phyloP scores from a whole-genome alignment of 2,113 vertebrate species.

The Bufo bufo region DNA sequence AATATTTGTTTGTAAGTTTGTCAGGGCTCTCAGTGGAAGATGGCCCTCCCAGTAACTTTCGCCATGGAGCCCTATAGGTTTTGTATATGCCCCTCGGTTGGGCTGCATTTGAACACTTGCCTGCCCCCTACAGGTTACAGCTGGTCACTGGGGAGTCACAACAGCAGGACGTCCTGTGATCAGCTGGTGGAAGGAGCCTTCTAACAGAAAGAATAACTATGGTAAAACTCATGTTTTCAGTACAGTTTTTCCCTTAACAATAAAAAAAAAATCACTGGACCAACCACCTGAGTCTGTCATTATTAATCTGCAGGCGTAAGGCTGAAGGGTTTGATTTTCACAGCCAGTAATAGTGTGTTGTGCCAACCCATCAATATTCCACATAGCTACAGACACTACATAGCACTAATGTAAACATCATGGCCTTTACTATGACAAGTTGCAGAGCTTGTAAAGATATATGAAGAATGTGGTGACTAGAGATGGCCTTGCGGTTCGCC shows the following conservation, averaged over 20 bases:
- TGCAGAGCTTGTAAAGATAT: slow-evolving; percentile 60
- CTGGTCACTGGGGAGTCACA: not conserved
- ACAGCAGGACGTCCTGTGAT: not conserved
- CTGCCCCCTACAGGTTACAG: too few relatives aligned
- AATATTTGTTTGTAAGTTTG: too few relatives aligned
- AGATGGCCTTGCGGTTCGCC: too few relatives aligned
- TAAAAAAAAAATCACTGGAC: not conserved
- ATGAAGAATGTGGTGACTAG: slow-evolving; percentile 65
- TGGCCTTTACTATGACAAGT: slow-evolving; percentile 62
- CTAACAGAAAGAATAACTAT: too few relatives aligned
- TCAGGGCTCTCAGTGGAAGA: too few relatives aligned
- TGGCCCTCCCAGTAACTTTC: too few relatives aligned
- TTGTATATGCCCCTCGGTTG: too few relatives aligned
- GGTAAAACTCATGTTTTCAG: not conserved
- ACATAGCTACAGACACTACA: slow-evolving; percentile 37
- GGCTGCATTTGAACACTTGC: too few relatives aligned
- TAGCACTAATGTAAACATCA: slow-evolving; percentile 41
- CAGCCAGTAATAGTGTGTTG: slow-evolving; percentile 12
- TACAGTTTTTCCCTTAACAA: not conserved
- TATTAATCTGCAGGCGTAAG: slow-evolving; percentile 2
- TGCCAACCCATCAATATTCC: slow-evolving; percentile 19
- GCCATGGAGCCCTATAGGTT: too few relatives aligned
- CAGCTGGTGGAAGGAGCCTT: too few relatives aligned
- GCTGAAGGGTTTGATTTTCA: slow-evolving; percentile 5
- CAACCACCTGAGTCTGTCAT: not conserved